Conservation (phyloP, 2,797 vertebrate genomes). For the Decapterus maruadsi region DNA sequence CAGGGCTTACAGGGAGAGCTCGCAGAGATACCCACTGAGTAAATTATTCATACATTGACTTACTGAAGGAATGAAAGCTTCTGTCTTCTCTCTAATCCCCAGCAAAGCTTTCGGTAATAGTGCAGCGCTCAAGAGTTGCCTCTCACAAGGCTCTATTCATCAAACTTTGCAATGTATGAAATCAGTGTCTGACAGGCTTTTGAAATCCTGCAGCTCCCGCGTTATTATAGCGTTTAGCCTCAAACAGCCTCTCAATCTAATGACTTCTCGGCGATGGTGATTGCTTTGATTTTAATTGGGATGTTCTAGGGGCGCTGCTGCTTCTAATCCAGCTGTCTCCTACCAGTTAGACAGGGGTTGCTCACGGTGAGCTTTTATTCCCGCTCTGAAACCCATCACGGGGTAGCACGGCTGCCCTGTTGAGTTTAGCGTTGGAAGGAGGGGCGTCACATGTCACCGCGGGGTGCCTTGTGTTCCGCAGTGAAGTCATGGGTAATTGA, state of each 20-base stretch:
- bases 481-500: conserved; percentile 68
- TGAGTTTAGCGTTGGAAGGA: conserved; percentile 51
- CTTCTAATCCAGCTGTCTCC: conserved; percentile 81
- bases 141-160: conserved; percentile 82
- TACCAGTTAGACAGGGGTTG: conserved; percentile 72
- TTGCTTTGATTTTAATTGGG: conserved; percentile 86
- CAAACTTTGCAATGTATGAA: conserved; percentile 83
- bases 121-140: conserved; percentile 78
- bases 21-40: conserved; percentile 72
- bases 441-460: conserved; percentile 48
- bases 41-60: conserved; percentile 84
- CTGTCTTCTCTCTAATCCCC: conserved; percentile 82
- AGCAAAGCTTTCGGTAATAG: conserved; percentile 83
- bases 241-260: conserved; percentile 80
- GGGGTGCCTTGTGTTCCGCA: conserved; percentile 50
- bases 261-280: conserved; percentile 74
- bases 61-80: conserved; percentile 79
- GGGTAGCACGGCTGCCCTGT: conserved; percentile 49
- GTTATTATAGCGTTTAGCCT: conserved; percentile 81
- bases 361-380: conserved; percentile 65
- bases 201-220: conserved; percentile 73
- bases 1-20: conserved; percentile 73
- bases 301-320: conserved; percentile 69
- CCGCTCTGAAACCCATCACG: conserved; percentile 56
- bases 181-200: conserved; percentile 81